A percentile compares a stretch with the other conserved stretches of the same genome.
Conservation (phyloP, 2,888 invertebrate species). For the Acrocyrtus sp. region DNA sequence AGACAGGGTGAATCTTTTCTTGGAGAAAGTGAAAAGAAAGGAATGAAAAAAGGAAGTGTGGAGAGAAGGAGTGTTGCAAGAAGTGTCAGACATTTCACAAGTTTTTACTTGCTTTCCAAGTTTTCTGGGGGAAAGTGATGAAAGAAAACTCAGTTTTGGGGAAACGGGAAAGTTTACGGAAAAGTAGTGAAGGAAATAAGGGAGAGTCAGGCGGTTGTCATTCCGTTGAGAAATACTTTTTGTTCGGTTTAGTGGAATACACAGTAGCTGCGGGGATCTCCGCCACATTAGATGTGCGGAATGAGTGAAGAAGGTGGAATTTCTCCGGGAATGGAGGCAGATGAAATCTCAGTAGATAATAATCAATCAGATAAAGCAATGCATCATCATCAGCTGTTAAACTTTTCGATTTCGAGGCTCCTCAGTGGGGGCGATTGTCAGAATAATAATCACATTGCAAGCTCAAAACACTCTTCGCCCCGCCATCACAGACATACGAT, state of each 20-base stretch:
- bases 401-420: conserved; percentile 63
- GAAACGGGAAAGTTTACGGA: no score
- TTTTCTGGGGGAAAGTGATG: no score
- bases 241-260: not conserved
- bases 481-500: conserved; percentile 46
- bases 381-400: conserved; percentile 55
- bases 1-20: no score
- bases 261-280: no score
- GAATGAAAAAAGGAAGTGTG: no score
- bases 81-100: no score
- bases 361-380: conserved; percentile 58
- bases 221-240: not conserved
- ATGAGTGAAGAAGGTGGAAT: conserved; percentile 62
- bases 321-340: conserved; percentile 62
- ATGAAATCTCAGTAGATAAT: conserved; percentile 57
- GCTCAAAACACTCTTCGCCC: conserved; percentile 32
- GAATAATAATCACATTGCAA: conserved; percentile 50
- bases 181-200: conserved; percentile 1
- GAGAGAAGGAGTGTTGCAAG: no score
- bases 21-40: no score
- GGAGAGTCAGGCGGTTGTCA: no score
- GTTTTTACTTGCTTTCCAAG: no score
- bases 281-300: conserved; percentile 61
- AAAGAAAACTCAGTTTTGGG: no score
- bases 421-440: conserved; percentile 57